Conservation (phyloP, 2,113 vertebrate species). For the Talpa occidentalis region DNA sequence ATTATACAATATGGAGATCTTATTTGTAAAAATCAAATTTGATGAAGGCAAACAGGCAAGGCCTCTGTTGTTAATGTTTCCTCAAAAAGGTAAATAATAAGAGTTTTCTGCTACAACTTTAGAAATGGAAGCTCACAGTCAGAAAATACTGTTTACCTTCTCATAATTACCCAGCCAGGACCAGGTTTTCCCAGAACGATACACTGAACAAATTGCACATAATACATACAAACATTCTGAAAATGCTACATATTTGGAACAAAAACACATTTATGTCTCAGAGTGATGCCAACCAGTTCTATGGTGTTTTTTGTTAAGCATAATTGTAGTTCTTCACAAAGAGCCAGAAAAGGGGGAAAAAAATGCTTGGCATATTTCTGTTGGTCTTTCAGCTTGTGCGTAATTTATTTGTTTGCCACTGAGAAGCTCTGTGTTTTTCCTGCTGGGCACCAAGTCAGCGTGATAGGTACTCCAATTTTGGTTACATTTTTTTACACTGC, state of each 20-base stretch:
- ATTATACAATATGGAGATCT: conserved; percentile 66
- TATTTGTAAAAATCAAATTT: conserved; percentile 64
- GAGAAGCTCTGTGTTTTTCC: conserved; percentile 79
- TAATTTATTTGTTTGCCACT: conserved; percentile 79
- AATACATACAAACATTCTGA: conserved; percentile 77
- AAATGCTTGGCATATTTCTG: conserved; percentile 80
- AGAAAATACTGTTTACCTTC: conserved; percentile 83
- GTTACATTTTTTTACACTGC: conserved; percentile 68
- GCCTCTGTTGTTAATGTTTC: conserved; percentile 71
- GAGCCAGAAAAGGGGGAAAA: conserved; percentile 66
- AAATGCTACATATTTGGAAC: conserved; percentile 75
- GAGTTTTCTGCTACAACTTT: conserved; percentile 76
- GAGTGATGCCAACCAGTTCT: conserved; percentile 71
- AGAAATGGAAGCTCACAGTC: conserved; percentile 77
- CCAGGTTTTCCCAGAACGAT: conserved; percentile 75
- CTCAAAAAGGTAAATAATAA: conserved; percentile 74
- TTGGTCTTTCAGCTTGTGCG: conserved; percentile 68
- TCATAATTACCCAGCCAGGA: conserved; percentile 74
- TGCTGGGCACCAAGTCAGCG: conserved; percentile 62
- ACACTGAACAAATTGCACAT: conserved; percentile 78
- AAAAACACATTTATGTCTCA: conserved; percentile 75
- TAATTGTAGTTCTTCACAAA: conserved; percentile 82
- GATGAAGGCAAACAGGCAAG: conserved; percentile 67
- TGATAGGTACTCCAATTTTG: conserved; percentile 45
- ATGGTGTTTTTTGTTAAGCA: conserved; percentile 80